These are phyloP conservation scores for Bombylius discolor DNA, from an alignment of 2,888 invertebrate genomes.

Conservation along the genomic window DNA sequence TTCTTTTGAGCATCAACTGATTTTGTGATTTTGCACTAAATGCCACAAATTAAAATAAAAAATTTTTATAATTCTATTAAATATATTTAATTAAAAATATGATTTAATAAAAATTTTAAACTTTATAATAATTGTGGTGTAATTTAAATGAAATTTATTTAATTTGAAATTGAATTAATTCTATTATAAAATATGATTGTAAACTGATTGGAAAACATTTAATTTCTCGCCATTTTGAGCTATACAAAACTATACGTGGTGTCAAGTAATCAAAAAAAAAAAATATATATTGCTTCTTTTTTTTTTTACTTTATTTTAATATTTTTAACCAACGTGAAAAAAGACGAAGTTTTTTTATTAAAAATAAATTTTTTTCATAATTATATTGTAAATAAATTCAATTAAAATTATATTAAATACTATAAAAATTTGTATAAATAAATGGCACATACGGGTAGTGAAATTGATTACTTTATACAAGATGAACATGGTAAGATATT, in stretches of 20 bases:
- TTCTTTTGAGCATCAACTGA: slow-evolving; percentile 9
- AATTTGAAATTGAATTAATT: background rate
- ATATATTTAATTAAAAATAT: slow-evolving; percentile 1
- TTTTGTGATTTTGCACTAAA: slow-evolving; percentile 13
- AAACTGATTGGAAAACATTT: slow-evolving; percentile 8
- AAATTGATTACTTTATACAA: slow-evolving; percentile 32
- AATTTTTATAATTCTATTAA: slow-evolving; percentile 3
- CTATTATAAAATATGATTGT: background rate
- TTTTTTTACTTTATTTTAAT: background rate
- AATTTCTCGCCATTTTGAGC: slow-evolving; percentile 14
- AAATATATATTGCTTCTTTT: background rate
- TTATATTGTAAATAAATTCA: background rate
- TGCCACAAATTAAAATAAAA: slow-evolving; percentile 8
- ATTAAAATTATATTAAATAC: background rate
- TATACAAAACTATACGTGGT: slow-evolving; percentile 1
- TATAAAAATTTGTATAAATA: background rate
- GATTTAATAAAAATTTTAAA: slow-evolving; percentile 4
- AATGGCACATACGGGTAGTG: slow-evolving; percentile 25
- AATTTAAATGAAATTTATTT: slow-evolving; percentile 9
- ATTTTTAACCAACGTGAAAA: too few relatives aligned
- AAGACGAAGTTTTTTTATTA: background rate
- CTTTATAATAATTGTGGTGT: slow-evolving; percentile 8
- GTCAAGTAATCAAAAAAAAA: background rate
- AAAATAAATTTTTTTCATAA: background rate
- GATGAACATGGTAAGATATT: slow-evolving; percentile 33